Conservation (phyloP, 2,888 invertebrate species). For the Stomorhina lunata region DNA sequence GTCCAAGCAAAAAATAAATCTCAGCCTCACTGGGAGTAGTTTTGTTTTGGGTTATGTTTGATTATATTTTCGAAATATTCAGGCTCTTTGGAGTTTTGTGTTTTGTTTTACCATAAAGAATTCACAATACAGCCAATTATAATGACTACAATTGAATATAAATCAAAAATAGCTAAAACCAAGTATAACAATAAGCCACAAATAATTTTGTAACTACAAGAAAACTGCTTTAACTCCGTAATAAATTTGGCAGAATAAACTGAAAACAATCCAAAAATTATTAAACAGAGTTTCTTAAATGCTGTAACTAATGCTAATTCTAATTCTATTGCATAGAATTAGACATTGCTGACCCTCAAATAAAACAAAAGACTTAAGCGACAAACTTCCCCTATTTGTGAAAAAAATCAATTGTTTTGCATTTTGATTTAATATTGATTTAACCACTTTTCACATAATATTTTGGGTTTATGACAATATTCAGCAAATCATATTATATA, state of each 20-base stretch:
- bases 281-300: neutral
- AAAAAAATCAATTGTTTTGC: neutral
- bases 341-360: neutral
- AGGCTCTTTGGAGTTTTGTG: neutral
- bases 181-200: too few relatives aligned
- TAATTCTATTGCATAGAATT: too few relatives aligned
- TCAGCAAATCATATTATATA: neutral
- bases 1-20: constrained; percentile 32
- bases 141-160: constrained; percentile 59
- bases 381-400: too few relatives aligned
- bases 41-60: too few relatives aligned
- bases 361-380: constrained; percentile 62
- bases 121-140: constrained; percentile 63
- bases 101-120: constrained; percentile 40
- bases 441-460: constrained; percentile 10
- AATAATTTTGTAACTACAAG: too few relatives aligned
- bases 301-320: neutral
- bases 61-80: too few relatives aligned
- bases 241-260: neutral
- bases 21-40: constrained; percentile 18
- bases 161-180: constrained; percentile 62
- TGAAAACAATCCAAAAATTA: neutral
- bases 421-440: constrained; percentile 21
- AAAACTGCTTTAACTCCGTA: neutral
- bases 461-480: too few relatives aligned